Evolutionary conservation across 2,113 vertebrate species (phyloP), one percentile per base, ranked within the genome.

Genomic region (Gila orcuttii): DNA sequence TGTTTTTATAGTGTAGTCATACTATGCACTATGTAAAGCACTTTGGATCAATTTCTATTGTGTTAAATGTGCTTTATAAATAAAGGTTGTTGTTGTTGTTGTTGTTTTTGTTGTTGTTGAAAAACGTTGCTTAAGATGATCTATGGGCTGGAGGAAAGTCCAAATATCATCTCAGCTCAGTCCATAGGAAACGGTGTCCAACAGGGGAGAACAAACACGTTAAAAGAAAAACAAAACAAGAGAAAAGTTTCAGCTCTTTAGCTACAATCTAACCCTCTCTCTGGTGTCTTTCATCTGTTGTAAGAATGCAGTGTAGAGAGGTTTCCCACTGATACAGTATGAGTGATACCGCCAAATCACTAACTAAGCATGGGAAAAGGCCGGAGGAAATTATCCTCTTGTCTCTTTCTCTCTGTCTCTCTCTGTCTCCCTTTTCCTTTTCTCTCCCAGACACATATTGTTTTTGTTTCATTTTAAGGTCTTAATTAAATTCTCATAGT

Each of bases 251-350:
- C 90, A 89, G 9, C 15, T 77, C 88, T 62, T 13, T 85, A 33
- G 88, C 88, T 85, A 90, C 42, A 93, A 89, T 90, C 82, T 92
- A 77, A 55, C 25, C 75, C 50, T 55, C 75, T 91, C 69, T 71
- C 81, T 52, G 42, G 79, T 52, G 17, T 39, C 79, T 86, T 84
- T 83, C 91, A 91, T 93, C 87, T 91, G 91, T 81, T 90, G 90
- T 89, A 86, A 88, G 87, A 83, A 89, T 21, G 33, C 23, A 15
- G 84, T 86, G 85, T 45, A 60, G 74, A 28, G 82, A 91, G 89
- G 89, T 93, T 92, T 92, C 88, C 88, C 90, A 74, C 88, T 92
- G 91, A 93, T 93, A 90, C 75, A 93, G 92, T 92, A 39, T 55
- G 45, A 62, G 90, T 45, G 87, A 89, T 91, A 91, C 92, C 90